A percentile compares a stretch with the other conserved stretches of the same genome.
Conservation (phyloP, 2,888 invertebrate genomes). For the Operophtera brumata region DNA sequence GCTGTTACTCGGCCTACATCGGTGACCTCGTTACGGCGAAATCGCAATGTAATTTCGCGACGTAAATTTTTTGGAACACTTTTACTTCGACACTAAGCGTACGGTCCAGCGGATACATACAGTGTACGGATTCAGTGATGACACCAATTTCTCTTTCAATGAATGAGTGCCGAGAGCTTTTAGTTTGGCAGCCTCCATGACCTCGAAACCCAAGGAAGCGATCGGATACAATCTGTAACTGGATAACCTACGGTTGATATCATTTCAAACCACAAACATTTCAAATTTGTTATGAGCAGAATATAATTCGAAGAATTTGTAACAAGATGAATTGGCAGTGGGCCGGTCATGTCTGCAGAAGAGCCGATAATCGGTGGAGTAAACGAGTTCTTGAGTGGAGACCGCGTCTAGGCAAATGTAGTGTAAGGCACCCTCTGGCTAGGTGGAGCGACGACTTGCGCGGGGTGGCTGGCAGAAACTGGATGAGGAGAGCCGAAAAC, state of each 20-base stretch:
- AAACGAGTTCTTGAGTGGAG: too few relatives aligned
- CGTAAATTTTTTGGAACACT: constrained; percentile 77
- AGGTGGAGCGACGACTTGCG: too few relatives aligned
- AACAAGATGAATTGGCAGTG: too few relatives aligned
- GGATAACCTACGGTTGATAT: constrained; percentile 22
- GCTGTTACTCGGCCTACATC: constrained; percentile 78
- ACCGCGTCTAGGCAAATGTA: too few relatives aligned
- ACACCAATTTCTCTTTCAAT: constrained; percentile 80
- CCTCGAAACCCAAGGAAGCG: constrained; percentile 40
- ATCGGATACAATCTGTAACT: constrained; percentile 27
- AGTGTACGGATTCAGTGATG: constrained; percentile 64
- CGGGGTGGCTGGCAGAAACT: too few relatives aligned
- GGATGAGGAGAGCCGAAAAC: too few relatives aligned
- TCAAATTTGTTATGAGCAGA: not conserved
- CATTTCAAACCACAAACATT: constrained; percentile 5
- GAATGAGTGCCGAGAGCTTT: constrained; percentile 48
- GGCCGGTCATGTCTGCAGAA: too few relatives aligned
- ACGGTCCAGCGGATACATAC: constrained; percentile 53
- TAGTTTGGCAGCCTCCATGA: constrained; percentile 39
- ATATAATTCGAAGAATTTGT: constrained; percentile 1
- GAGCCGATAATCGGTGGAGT: too few relatives aligned
- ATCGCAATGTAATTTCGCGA: constrained; percentile 80
- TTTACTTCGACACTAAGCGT: constrained; percentile 72
- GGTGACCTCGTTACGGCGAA: constrained; percentile 74
- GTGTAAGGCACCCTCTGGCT: too few relatives aligned